Evolutionary conservation across 2,888 invertebrate species (phyloP), one percentile per base, ranked within the genome.

Genomic region (Tenthredo notha): DNA sequence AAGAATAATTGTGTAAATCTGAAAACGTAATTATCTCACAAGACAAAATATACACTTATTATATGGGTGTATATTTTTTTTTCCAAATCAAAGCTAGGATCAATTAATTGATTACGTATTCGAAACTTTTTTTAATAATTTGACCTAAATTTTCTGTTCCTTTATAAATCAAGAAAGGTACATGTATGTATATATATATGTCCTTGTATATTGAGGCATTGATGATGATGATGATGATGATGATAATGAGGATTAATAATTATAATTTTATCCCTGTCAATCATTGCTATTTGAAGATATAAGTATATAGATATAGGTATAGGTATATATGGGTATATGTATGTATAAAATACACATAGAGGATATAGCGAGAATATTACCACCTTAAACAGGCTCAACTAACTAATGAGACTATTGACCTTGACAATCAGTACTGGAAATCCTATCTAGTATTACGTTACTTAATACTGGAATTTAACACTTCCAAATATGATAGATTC

Each of bases 371-470:
- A 61, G 4, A 7, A 61, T 18, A 7, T 21, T 65, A 65, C 9
- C 12, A 6, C 21, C 4, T 78, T 37, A 54, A 43, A 25, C 50
- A 25, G 54, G 15, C 18, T 43, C 54, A 33, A 78, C 37, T 61
- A 54, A 61, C 54, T 54, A 78, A 78, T 78, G 78, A 61, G 33
- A 54, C 58, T 78, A 21, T 78, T 25, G 25, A 84, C 67, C 84
- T 50, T 72, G 84, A 74, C 72, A 74, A 74, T 74, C 72, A 43
- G 10, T 43, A 40, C 18, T n/a, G 40, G 43, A 74, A 74, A 74
- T 74, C 43, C n/a, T 74, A 43, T 9, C 43, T 43, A 74, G 25
- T n/a, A 37, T 18, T 33, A 10, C 12, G 61, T 61, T 61, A 25
- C 61, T 61, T 61, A 25, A 70, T 70, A 70, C 33, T 6, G 1